A percentile compares a stretch with the other conserved stretches of the same genome.
Evolutionary conservation across 1,140 invertebrate genomes (phyloP).

Genomic region (Wiebesia pumilae): DNA sequence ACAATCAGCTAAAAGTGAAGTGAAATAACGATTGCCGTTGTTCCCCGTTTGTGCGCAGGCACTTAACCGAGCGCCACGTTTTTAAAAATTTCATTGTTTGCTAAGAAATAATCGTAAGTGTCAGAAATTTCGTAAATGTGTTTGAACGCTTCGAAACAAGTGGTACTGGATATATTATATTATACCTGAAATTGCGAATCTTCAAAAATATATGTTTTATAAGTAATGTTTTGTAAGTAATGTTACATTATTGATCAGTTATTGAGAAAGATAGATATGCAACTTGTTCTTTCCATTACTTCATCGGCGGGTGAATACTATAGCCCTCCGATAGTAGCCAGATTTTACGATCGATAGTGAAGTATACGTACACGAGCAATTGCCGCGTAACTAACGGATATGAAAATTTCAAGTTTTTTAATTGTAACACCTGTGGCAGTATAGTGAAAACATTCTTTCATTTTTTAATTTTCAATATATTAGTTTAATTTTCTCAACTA

Average conservation of each 20-base stretch:
- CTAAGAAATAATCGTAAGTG: slow-evolving; percentile 19
- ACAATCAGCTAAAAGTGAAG: not conserved
- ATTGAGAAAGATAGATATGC: not conserved
- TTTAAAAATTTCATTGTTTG: slow-evolving; percentile 12
- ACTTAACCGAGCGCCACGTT: not conserved
- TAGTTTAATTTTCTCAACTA: not conserved
- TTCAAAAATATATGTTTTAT: not conserved
- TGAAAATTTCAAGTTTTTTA: slow-evolving; percentile 11
- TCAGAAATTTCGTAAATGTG: not conserved
- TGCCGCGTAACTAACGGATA: not conserved
- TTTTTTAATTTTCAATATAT: not conserved
- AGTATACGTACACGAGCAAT: not conserved
- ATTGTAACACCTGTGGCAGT: not conserved
- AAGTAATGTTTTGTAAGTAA: not conserved
- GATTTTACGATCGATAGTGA: slow-evolving; percentile 19
- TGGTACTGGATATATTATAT: not conserved
- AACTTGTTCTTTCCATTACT: not conserved
- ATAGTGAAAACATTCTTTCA: not conserved
- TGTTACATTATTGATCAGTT: too few species aligned
- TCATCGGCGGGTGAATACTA: not conserved
- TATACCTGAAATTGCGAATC: not conserved
- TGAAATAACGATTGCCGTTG: not conserved
- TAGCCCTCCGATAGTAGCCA: slow-evolving; percentile 10
- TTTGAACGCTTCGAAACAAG: not conserved
- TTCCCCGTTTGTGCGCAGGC: not conserved